Conservation (phyloP, 2,888 invertebrate genomes). For the Heliconius charithonia region DNA sequence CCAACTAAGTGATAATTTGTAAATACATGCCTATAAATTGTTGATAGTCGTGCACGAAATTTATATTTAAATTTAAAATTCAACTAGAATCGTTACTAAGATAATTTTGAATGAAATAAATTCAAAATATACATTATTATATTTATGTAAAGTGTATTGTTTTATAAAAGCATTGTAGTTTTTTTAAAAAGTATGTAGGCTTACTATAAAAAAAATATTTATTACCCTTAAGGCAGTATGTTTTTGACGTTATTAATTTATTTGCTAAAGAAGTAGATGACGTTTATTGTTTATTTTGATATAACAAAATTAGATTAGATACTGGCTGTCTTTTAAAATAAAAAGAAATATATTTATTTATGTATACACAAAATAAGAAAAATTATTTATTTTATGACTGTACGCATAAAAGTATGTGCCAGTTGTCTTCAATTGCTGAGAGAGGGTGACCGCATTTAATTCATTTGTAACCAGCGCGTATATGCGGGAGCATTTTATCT, state of each 20-base stretch:
- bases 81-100: not conserved
- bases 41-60: constrained; percentile 57
- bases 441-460: constrained; percentile 77
- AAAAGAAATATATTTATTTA: not conserved
- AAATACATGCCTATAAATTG: constrained; percentile 70
- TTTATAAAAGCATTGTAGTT: too few relatives aligned
- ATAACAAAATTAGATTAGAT: not conserved
- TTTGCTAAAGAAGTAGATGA: not conserved
- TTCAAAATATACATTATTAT: too few relatives aligned
- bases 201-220: too few relatives aligned
- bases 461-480: constrained; percentile 67
- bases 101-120: not conserved
- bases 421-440: constrained; percentile 77
- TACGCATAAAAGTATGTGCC: constrained; percentile 62
- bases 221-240: not conserved
- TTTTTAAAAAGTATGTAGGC: too few relatives aligned
- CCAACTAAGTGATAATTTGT: constrained; percentile 78
- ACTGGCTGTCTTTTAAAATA: not conserved
- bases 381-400: constrained; percentile 51
- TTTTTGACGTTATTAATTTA: not conserved
- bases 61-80: constrained; percentile 2
- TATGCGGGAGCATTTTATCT: constrained; percentile 79
- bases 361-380: constrained; percentile 13
- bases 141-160: too few relatives aligned
- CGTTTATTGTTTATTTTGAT: not conserved